A percentile compares a stretch with the other conserved stretches of the same genome.
phyloP scores from a whole-genome alignment of 1,140 invertebrate genomes.

The Aphidius ervi region DNA sequence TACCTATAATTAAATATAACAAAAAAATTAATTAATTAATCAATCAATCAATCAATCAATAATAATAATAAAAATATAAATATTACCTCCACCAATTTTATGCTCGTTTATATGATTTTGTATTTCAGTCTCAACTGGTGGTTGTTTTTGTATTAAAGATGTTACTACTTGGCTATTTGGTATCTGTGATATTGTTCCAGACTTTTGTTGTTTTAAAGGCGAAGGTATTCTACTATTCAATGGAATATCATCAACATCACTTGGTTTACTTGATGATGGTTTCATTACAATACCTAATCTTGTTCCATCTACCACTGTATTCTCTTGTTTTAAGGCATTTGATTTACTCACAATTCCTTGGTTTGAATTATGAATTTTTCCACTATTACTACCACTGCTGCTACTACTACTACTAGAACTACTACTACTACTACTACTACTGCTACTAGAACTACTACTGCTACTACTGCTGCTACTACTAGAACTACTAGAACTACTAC shows the following conservation, averaged over 20 bases:
- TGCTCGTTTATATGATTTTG: conserved; percentile 49
- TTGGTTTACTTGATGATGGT: conserved; percentile 37
- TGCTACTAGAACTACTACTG: too few species aligned
- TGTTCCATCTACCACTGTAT: conserved; percentile 30
- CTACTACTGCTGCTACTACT: too few species aligned
- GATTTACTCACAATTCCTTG: conserved; percentile 44
- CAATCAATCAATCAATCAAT: neutral
- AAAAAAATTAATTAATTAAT: neutral
- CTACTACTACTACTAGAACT: too few species aligned
- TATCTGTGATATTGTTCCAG: conserved; percentile 40
- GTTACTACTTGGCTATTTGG: conserved; percentile 35
- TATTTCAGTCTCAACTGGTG: conserved; percentile 37
- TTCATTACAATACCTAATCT: conserved; percentile 36
- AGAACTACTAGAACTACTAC: too few species aligned
- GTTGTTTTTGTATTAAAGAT: neutral
- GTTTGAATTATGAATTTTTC: conserved; percentile 46
- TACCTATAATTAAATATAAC: conserved; percentile 35
- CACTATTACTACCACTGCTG: conserved; percentile 29
- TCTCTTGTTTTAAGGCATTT: conserved; percentile 50
- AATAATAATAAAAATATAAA: conserved; percentile 10
- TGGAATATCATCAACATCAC: conserved; percentile 51
- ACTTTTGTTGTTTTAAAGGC: conserved; percentile 48
- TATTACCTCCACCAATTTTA: conserved; percentile 52
- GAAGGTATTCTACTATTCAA: conserved; percentile 52
- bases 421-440: too few species aligned